Evolutionary conservation across 2,113 vertebrate genomes (phyloP), one percentile per base, ranked within the genome.

Genomic region (Kobus ellipsiprymnus): DNA sequence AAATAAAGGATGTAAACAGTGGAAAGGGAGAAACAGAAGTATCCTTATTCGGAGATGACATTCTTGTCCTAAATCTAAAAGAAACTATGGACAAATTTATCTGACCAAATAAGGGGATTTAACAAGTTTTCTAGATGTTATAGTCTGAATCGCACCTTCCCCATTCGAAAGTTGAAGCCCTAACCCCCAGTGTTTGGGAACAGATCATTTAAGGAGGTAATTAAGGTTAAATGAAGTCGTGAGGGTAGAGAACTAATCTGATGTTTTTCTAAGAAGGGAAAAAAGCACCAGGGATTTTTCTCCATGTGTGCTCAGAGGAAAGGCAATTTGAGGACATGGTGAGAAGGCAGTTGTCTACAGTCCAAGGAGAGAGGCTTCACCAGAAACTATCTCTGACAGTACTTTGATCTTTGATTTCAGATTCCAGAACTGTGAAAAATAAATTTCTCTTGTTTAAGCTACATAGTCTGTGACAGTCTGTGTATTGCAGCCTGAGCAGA

Each of bases 61-160:
- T 67, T 74, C 54, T 33, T 21, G 15, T 17, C 48, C 14, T 6
- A 82, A 59, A 33, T 29, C 87, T 46, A 44, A 13, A 33, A 55
- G 74, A 54, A 52, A 27, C 36, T n/a, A 3, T 15, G 46, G 27
- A 78, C 16, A 27, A 4, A 10, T 86, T 81, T 88, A 80, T 88
- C 54, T 88, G 57, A 40, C 46, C 46, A 12, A 80, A 25, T 30
- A n/a, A 57, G 8, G 16, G 44, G 57, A 33, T 36, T 86, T 2
- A 30, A n/a, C 21, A 67, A 71, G 13, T 87, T 48, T 71, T 27
- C 27, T 13, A 25, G 54, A 33, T 48, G 15, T 78, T 86, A 30
- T 30, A 52, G 10, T 57, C 27, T 46, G 19, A 57, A 6, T 2
- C 30, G 33, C 7, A 2, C 1, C 15, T 36, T 52, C 13, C 1